Evolutionary conservation across 2,797 vertebrate species (phyloP).

Genomic region (Leptoclinus maculatus): DNA sequence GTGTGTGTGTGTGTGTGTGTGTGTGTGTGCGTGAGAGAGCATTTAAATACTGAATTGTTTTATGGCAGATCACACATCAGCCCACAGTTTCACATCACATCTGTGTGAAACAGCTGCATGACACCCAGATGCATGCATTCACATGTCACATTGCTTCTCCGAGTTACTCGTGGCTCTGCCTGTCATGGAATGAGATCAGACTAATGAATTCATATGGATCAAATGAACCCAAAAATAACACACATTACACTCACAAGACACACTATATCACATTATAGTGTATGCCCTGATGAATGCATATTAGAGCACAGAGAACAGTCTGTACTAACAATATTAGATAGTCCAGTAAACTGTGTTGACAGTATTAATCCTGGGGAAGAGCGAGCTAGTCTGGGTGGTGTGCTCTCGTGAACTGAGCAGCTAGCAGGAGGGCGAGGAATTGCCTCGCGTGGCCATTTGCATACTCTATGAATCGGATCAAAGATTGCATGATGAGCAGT

Average conservation of each 20-base stretch:
- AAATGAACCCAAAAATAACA: conserved; percentile 67
- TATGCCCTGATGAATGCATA: conserved; percentile 33
- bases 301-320: conserved; percentile 18
- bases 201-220: conserved; percentile 58
- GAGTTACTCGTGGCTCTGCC: conserved; percentile 34
- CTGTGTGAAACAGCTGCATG: conserved; percentile 45
- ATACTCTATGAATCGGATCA: conserved; percentile 71
- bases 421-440: conserved; percentile 47
- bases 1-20: neutral
- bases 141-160: conserved; percentile 30
- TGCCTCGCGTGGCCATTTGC: conserved; percentile 62
- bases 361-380: conserved; percentile 26
- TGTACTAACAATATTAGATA: conserved; percentile 23
- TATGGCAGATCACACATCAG: conserved; percentile 18
- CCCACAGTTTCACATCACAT: conserved; percentile 15
- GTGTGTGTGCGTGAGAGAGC: neutral
- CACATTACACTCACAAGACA: conserved; percentile 28
- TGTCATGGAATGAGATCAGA: conserved; percentile 57
- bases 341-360: conserved; percentile 39
- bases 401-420: conserved; percentile 58
- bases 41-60: conserved; percentile 4
- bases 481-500: conserved; percentile 64
- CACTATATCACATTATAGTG: conserved; percentile 28
- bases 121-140: conserved; percentile 39
- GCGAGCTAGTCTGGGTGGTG: conserved; percentile 37